Conservation (phyloP, 2,888 invertebrate genomes). For the Oxytorus armatus region DNA sequence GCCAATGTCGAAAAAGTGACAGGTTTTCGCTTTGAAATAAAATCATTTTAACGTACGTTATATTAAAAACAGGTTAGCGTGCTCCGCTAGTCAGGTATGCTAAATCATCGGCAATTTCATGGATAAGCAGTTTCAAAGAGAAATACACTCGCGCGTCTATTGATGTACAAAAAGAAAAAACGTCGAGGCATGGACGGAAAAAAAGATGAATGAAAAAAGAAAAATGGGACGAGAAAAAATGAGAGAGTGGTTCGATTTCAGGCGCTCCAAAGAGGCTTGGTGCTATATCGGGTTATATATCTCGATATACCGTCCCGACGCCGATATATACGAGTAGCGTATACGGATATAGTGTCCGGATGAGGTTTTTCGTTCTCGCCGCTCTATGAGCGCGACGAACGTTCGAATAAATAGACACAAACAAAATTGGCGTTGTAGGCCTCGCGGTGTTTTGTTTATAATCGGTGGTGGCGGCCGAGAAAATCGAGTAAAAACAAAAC, state of each 20-base stretch:
- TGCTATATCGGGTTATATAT: conserved; percentile 13
- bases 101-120: conserved; percentile 71
- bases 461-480: conserved; percentile 4
- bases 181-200: neutral
- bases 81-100: neutral
- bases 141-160: conserved; percentile 1
- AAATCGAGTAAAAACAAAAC: conserved; percentile 11
- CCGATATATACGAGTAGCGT: neutral
- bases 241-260: conserved; percentile 15
- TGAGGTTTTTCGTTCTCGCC: conserved; percentile 15
- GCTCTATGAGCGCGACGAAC: neutral
- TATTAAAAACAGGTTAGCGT: neutral
- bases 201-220: conserved; percentile 39
- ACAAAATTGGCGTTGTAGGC: conserved; percentile 12
- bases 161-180: neutral
- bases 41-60: neutral
- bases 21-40: neutral
- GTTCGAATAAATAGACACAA: conserved; percentile 19
- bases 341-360: neutral
- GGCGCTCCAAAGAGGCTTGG: neutral
- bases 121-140: conserved; percentile 61
- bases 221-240: conserved; percentile 22
- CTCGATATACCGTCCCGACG: conserved; percentile 6
- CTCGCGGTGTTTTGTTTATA: neutral
- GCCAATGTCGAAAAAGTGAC: neutral